These are phyloP conservation scores for Dendrolimus punctatus DNA, from an alignment of 1,140 invertebrate species.

Conservation along the genomic window DNA sequence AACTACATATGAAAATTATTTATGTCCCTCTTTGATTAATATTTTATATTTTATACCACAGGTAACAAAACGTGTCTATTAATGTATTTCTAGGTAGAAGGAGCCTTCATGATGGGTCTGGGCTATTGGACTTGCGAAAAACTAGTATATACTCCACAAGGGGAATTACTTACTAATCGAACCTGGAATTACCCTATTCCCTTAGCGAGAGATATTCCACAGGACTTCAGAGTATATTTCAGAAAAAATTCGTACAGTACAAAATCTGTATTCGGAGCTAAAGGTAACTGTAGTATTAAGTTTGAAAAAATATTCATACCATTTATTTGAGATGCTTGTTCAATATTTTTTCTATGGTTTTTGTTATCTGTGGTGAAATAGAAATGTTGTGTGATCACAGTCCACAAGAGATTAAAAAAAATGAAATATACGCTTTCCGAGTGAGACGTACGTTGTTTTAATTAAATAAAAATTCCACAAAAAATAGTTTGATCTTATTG, in stretches of 20 bases:
- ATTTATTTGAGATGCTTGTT: neutral
- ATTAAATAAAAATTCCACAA: too few relatives aligned
- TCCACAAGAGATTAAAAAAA: too few relatives aligned
- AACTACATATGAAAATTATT: too few relatives aligned
- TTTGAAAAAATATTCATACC: neutral
- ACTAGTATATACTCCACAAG: conserved; percentile 76
- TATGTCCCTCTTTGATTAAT: too few relatives aligned
- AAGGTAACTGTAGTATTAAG: conserved; percentile 71
- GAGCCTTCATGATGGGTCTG: conserved; percentile 89
- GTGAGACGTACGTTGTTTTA: too few relatives aligned
- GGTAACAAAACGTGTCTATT: too few relatives aligned
- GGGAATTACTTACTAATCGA: conserved; percentile 78
- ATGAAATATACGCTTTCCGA: too few relatives aligned
- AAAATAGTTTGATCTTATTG: too few relatives aligned
- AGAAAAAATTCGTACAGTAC: conserved; percentile 79
- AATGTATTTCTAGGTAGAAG: conserved; percentile 72
- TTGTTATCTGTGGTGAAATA: too few relatives aligned
- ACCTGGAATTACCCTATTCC: conserved; percentile 90
- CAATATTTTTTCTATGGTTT: conserved; percentile 20
- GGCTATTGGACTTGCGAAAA: conserved; percentile 86
- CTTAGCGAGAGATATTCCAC: conserved; percentile 84
- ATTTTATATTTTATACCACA: too few relatives aligned
- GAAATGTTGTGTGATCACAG: too few relatives aligned
- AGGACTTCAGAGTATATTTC: conserved; percentile 84
- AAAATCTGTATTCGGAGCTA: conserved; percentile 79